A percentile compares a stretch with the other conserved stretches of the same genome.
Conservation (phyloP, 2,113 vertebrate genomes). For the Tricholaema leucomelas region DNA sequence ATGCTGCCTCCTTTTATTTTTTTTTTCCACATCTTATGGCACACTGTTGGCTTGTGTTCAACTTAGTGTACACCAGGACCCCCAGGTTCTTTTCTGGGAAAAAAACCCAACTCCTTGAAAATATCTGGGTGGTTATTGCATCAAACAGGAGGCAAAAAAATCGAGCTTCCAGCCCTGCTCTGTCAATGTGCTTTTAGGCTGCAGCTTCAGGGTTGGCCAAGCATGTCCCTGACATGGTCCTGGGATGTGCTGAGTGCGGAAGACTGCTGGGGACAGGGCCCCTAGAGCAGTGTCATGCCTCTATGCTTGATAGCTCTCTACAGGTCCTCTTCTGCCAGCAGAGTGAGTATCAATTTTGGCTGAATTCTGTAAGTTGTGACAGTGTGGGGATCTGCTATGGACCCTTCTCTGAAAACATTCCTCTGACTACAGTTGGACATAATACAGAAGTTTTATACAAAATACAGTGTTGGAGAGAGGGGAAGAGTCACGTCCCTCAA, state of each 20-base stretch:
- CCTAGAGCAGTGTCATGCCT: fast-evolving
- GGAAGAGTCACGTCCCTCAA: background rate
- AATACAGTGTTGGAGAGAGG: fast-evolving
- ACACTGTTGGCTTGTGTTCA: background rate
- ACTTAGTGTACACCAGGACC: background rate
- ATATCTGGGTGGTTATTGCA: background rate
- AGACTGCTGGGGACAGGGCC: background rate
- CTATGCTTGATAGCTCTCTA: fast-evolving
- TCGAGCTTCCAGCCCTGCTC: fast-evolving
- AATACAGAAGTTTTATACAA: too few relatives aligned
- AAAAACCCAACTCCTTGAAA: background rate
- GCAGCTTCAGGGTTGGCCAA: fast-evolving
- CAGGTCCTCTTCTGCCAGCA: fast-evolving
- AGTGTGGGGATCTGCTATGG: fast-evolving
- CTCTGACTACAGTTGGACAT: fast-evolving
- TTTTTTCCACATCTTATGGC: background rate
- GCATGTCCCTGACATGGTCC: fast-evolving
- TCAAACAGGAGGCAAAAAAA: background rate
- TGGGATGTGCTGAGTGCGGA: fast-evolving
- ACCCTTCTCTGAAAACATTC: background rate
- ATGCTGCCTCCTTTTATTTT: background rate
- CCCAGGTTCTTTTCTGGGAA: background rate
- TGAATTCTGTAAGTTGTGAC: fast-evolving
- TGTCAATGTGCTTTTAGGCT: fast-evolving
- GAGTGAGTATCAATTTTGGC: fast-evolving